Evolutionary conservation across 2,888 invertebrate genomes (phyloP).

Genomic region (Phengaris alcon): DNA sequence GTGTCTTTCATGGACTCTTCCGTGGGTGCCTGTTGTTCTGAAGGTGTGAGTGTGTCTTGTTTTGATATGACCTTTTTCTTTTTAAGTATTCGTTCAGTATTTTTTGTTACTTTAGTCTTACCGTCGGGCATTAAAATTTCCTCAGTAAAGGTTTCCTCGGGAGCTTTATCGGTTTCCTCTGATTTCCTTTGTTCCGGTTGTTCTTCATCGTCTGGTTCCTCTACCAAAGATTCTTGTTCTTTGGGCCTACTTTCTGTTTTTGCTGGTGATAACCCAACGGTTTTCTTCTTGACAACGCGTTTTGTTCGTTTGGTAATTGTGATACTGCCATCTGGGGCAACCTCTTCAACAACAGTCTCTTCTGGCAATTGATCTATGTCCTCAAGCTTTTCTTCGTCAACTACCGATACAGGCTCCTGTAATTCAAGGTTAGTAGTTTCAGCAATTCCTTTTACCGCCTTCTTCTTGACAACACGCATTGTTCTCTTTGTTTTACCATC

Average conservation of each 20-base stretch:
- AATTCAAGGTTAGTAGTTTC: slow-evolving; percentile 36
- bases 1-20: slow-evolving; percentile 37
- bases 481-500: slow-evolving; percentile 44
- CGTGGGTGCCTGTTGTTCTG: background rate
- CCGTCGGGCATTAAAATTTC: slow-evolving; percentile 44
- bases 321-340: background rate
- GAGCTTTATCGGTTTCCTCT: no score
- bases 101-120: slow-evolving; percentile 47
- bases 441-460: slow-evolving; percentile 43
- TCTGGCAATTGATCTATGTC: slow-evolving; percentile 45
- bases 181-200: slow-evolving; percentile 38
- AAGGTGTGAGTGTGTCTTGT: slow-evolving; percentile 38
- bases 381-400: slow-evolving; percentile 49
- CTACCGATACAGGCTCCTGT: slow-evolving; percentile 44
- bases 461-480: slow-evolving; percentile 46
- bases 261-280: background rate
- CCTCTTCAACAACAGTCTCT: slow-evolving; percentile 36
- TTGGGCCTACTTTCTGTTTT: slow-evolving; percentile 24
- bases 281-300: background rate
- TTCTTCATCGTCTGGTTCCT: slow-evolving; percentile 44
- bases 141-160: slow-evolving; percentile 33
- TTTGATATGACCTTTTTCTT: slow-evolving; percentile 38
- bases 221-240: slow-evolving; percentile 44
- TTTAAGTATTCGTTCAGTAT: slow-evolving; percentile 38
- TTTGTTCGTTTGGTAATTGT: no score